Evolutionary conservation across 2,797 vertebrate genomes (phyloP).

Genomic region (Sorex maritimensis): DNA sequence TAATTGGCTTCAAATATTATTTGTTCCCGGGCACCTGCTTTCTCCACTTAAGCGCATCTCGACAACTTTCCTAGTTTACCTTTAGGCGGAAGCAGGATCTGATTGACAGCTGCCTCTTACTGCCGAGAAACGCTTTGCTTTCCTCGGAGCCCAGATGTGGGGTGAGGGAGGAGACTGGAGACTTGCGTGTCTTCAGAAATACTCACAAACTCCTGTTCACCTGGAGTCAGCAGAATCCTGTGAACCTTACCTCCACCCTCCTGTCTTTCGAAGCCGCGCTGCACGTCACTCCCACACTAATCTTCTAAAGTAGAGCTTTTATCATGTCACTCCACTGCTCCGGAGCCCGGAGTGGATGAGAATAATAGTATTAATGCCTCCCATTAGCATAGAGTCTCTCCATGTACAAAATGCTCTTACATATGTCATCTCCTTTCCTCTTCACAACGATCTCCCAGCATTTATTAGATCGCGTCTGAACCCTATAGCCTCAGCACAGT

Average conservation of each 20-base stretch:
- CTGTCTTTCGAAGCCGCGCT: neutral
- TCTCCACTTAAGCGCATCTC: neutral
- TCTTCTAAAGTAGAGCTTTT: slow-evolving; percentile 25
- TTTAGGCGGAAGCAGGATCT: neutral
- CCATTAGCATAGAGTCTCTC: slow-evolving; percentile 4
- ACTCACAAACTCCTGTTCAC: neutral
- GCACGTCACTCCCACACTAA: neutral
- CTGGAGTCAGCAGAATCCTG: neutral
- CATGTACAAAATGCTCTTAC: slow-evolving; percentile 7
- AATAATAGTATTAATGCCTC: slow-evolving; percentile 17
- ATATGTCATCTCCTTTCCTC: neutral
- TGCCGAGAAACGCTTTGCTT: neutral
- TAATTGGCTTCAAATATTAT: too few relatives aligned
- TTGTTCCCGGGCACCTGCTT: too few relatives aligned
- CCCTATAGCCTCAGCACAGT: neutral
- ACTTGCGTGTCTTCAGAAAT: neutral
- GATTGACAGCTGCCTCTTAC: neutral
- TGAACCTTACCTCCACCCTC: too few relatives aligned
- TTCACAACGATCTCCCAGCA: neutral
- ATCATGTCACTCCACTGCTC: slow-evolving; percentile 6
- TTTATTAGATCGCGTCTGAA: neutral
- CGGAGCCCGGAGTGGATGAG: neutral
- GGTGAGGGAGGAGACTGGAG: neutral
- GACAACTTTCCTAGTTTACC: neutral
- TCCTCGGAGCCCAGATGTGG: neutral